A percentile compares a stretch with the other conserved stretches of the same genome.
Conservation (phyloP, 1,140 invertebrate genomes). For the Mylabris phalerata region DNA sequence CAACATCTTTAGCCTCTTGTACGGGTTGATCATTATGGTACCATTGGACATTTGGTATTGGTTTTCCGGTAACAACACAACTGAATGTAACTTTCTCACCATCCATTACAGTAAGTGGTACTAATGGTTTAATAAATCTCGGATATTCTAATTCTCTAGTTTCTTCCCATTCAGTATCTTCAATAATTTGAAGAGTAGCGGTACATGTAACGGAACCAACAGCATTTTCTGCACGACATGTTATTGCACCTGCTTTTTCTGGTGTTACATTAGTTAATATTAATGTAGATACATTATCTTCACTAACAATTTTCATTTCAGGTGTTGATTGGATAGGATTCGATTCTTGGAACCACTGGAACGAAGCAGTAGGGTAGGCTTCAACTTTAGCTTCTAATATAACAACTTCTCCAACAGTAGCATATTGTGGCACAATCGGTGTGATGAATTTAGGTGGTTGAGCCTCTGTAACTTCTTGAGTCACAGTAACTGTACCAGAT, state of each 20-base stretch:
- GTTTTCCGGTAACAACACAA: slow-evolving; percentile 70
- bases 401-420: slow-evolving; percentile 66
- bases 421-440: slow-evolving; percentile 62
- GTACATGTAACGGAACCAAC: slow-evolving; percentile 78
- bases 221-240: slow-evolving; percentile 83
- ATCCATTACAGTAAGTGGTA: slow-evolving; percentile 81
- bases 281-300: slow-evolving; percentile 74
- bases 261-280: slow-evolving; percentile 68
- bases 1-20: slow-evolving; percentile 71
- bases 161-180: slow-evolving; percentile 53
- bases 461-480: slow-evolving; percentile 52
- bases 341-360: slow-evolving; percentile 77
- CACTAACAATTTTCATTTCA: slow-evolving; percentile 62
- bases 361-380: slow-evolving; percentile 71
- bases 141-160: slow-evolving; percentile 62
- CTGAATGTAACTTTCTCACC: slow-evolving; percentile 78
- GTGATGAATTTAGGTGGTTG: slow-evolving; percentile 68
- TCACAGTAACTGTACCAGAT: slow-evolving; percentile 63
- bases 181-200: slow-evolving; percentile 63
- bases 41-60: slow-evolving; percentile 77
- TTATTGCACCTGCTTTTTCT: slow-evolving; percentile 71
- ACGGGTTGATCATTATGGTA: slow-evolving; percentile 67
- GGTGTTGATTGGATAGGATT: slow-evolving; percentile 54
- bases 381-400: slow-evolving; percentile 71
- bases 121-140: slow-evolving; percentile 63